A percentile compares a stretch with the other conserved stretches of the same genome.
Evolutionary conservation across 1,140 invertebrate species (phyloP).

Genomic region (Aporrectodea caliginosa): DNA sequence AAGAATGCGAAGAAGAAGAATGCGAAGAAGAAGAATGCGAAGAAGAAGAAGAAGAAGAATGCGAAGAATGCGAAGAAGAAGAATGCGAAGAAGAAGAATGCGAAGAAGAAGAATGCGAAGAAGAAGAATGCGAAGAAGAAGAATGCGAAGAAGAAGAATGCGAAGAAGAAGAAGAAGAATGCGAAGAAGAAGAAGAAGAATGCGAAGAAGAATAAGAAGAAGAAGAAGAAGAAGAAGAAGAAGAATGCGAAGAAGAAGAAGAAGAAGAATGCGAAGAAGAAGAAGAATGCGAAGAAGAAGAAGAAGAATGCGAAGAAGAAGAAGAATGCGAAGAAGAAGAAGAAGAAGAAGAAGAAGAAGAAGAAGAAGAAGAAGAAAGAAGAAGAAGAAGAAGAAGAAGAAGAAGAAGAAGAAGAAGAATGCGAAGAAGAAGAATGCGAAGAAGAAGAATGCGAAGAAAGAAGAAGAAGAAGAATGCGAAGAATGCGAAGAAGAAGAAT

Average conservation of each 20-base stretch:
- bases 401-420: not conserved
- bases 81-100: not conserved
- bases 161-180: not conserved
- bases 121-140: not conserved
- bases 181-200: too few relatives aligned
- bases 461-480: too few relatives aligned
- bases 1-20: not conserved
- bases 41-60: too few relatives aligned
- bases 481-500: too few relatives aligned
- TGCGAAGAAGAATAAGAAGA: too few relatives aligned
- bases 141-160: not conserved
- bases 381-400: not conserved
- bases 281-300: not conserved
- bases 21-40: not conserved
- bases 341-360: not conserved
- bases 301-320: not conserved
- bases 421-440: too few relatives aligned
- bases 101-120: not conserved
- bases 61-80: too few relatives aligned
- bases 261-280: not conserved
- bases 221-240: too few relatives aligned
- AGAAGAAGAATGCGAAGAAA: too few relatives aligned
- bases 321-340: not conserved
- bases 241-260: not conserved
- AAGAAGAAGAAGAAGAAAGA: not conserved